A percentile compares a stretch with the other conserved stretches of the same genome.
These are phyloP conservation scores for Echiichthys vipera DNA, from an alignment of 2,797 vertebrate genomes.

Conservation along the genomic window DNA sequence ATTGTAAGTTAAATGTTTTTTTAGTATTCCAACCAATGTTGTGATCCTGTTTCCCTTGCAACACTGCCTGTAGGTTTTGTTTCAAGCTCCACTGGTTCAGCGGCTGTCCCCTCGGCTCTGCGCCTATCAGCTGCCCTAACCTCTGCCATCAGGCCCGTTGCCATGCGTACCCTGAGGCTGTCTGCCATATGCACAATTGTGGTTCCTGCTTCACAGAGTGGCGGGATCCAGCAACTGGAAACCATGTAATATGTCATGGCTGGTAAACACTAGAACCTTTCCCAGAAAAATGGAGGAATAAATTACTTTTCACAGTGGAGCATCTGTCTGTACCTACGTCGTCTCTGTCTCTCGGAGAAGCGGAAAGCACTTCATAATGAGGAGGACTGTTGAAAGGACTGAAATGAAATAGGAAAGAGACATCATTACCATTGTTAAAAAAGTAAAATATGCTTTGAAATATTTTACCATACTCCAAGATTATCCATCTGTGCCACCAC, in stretches of 20 bases:
- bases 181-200: conserved; percentile 65
- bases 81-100: conserved; percentile 74
- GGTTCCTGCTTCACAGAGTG: conserved; percentile 75
- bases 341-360: not conserved
- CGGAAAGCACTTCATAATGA: not conserved
- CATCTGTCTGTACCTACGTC: not conserved
- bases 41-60: conserved; percentile 7
- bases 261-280: conserved; percentile 49
- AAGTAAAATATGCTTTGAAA: not conserved
- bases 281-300: not conserved
- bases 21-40: conserved; percentile 1
- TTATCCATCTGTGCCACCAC: not conserved
- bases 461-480: not conserved
- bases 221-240: conserved; percentile 55
- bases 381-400: conserved; percentile 2
- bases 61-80: conserved; percentile 58
- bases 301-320: not conserved
- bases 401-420: not conserved
- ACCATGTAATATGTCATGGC: conserved; percentile 62
- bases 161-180: conserved; percentile 53
- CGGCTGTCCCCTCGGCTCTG: conserved; percentile 67
- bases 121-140: conserved; percentile 67
- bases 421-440: not conserved
- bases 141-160: conserved; percentile 64
- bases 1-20: not conserved